phyloP scores from a whole-genome alignment of 2,888 invertebrate genomes.

The Microctonus hyperodae region DNA sequence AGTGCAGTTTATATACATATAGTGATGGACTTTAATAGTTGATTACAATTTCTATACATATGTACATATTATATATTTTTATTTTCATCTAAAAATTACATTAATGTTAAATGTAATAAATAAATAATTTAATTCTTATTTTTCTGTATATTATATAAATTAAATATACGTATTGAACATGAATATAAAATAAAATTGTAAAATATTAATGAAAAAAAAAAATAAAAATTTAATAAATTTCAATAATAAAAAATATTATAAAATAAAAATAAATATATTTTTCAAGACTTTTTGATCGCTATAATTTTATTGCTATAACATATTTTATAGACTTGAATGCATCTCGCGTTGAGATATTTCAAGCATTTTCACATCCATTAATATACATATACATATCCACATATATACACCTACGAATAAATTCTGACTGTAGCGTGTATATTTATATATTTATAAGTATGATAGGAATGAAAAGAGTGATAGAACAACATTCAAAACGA shows the following conservation, averaged over 20 bases:
- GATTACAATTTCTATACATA: constrained; percentile 3
- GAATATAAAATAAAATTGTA: not conserved
- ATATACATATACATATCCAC: not conserved
- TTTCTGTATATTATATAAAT: not conserved
- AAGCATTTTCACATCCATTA: not conserved
- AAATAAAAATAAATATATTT: not conserved
- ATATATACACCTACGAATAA: too few relatives aligned
- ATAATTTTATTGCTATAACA: not conserved
- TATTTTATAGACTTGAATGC: too few relatives aligned
- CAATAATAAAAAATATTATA: not conserved
- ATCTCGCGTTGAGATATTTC: too few relatives aligned
- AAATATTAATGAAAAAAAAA: too few relatives aligned
- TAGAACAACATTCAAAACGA: not conserved
- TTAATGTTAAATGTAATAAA: too few relatives aligned
- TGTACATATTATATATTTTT: not conserved
- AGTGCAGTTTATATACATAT: too few relatives aligned
- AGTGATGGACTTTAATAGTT: constrained; percentile 40
- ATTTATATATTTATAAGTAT: not conserved
- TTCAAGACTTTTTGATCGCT: not conserved
- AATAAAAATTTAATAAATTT: not conserved
- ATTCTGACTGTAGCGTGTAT: too few relatives aligned
- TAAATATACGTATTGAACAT: not conserved
- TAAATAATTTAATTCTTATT: not conserved
- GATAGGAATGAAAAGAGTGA: constrained; percentile 22
- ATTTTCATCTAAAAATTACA: too few relatives aligned